phyloP scores from a whole-genome alignment of 1,140 invertebrate genomes.

The Lasaia peninsularis region DNA sequence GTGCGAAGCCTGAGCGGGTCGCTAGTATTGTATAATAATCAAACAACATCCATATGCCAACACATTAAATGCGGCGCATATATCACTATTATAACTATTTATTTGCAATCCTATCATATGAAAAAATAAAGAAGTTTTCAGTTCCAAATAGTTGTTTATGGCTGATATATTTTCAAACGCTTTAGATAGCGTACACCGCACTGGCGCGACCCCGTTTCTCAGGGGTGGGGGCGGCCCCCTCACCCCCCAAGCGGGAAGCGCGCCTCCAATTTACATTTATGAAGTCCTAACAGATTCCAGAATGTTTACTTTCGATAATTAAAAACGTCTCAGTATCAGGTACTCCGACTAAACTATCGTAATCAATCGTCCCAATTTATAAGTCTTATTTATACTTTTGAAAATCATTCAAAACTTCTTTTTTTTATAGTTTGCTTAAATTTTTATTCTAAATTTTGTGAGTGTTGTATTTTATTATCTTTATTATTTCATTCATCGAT shows the following conservation, averaged over 20 bases:
- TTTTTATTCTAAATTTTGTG: too few species aligned
- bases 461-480: too few species aligned
- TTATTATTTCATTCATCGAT: too few species aligned
- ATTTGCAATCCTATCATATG: background rate
- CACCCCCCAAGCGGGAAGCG: constrained; percentile 54
- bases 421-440: too few species aligned
- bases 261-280: constrained; percentile 74
- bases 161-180: constrained; percentile 12
- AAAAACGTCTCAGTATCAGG: constrained; percentile 57
- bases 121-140: background rate
- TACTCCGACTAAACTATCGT: background rate
- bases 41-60: too few species aligned
- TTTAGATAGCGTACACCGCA: constrained; percentile 12
- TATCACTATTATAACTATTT: too few species aligned
- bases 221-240: constrained; percentile 21
- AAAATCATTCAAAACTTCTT: too few species aligned
- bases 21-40: too few species aligned
- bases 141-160: constrained; percentile 10
- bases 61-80: too few species aligned
- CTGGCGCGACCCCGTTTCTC: constrained; percentile 19
- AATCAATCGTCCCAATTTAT: too few species aligned
- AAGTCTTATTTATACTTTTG: too few species aligned
- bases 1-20: too few species aligned
- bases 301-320: constrained; percentile 73
- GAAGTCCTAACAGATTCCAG: constrained; percentile 67